Conservation (phyloP, 64 coral and sea anemone genomes). For the Cladopsammia gracilis region DNA sequence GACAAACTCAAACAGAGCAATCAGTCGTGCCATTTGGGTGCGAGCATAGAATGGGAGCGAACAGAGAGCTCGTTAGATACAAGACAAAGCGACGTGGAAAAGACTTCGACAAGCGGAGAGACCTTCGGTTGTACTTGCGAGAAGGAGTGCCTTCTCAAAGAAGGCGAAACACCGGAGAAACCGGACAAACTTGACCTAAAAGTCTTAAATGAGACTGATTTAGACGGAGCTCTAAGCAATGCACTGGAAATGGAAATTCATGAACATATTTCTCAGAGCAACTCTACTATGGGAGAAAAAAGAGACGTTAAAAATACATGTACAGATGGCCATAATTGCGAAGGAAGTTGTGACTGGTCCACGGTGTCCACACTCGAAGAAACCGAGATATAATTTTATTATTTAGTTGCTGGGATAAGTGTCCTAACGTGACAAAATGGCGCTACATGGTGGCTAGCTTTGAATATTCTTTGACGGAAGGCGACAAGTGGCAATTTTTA, state of each 20-base stretch:
- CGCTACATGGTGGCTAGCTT: constrained; percentile 34
- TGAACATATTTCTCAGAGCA: not conserved
- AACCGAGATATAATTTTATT: constrained; percentile 47
- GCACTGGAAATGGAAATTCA: not conserved
- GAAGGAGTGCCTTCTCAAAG: constrained; percentile 13
- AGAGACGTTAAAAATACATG: not conserved
- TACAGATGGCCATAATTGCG: not conserved
- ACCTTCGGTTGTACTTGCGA: constrained; percentile 26
- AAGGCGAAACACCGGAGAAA: not conserved
- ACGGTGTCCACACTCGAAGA: constrained; percentile 14
- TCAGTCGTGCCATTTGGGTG: constrained; percentile 38
- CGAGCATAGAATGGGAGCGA: constrained; percentile 25
- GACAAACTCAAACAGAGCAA: constrained; percentile 41
- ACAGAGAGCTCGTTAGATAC: constrained; percentile 47
- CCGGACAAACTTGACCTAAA: not conserved
- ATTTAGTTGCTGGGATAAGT: not conserved
- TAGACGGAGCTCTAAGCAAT: not conserved
- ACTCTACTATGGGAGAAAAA: not conserved
- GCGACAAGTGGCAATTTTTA: constrained; percentile 52
- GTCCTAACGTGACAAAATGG: not conserved
- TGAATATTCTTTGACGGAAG: constrained; percentile 47
- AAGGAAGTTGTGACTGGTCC: constrained; percentile 15
- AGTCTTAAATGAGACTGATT: not conserved
- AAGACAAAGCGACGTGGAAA: constrained; percentile 32
- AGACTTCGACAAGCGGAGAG: constrained; percentile 39